Conservation (phyloP, 1,140 invertebrate species). For the Drosophila micromelanica region DNA sequence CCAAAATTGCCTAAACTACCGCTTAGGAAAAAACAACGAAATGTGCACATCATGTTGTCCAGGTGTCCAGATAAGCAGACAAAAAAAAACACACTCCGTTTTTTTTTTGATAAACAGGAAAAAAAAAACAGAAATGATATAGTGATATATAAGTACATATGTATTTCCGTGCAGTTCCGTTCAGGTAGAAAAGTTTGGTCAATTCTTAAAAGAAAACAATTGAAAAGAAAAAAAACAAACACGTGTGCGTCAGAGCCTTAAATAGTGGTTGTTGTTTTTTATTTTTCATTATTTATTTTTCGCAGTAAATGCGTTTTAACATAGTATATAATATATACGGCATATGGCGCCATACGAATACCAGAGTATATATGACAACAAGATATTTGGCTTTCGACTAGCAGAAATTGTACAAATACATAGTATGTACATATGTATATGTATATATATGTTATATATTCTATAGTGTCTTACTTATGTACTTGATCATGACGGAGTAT, state of each 20-base stretch:
- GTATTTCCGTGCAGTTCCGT: slow-evolving; percentile 2
- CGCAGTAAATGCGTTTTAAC: slow-evolving; percentile 26
- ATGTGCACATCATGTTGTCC: slow-evolving; percentile 44
- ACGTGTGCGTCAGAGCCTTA: slow-evolving; percentile 32
- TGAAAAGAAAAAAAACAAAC: slow-evolving; percentile 13
- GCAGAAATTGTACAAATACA: neutral
- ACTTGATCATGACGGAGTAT: neutral
- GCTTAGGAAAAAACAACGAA: slow-evolving; percentile 37
- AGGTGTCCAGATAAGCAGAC: slow-evolving; percentile 23
- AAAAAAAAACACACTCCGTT: too few species aligned
- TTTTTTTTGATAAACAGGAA: slow-evolving; percentile 5
- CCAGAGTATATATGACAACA: slow-evolving; percentile 11
- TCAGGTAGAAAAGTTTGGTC: slow-evolving; percentile 24
- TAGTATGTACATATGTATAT: neutral
- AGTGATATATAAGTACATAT: too few species aligned
- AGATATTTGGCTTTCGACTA: neutral
- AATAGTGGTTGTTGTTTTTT: slow-evolving; percentile 5
- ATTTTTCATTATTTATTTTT: too few species aligned
- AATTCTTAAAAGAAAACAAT: neutral
- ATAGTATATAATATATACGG: neutral
- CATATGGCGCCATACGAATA: slow-evolving; percentile 25
- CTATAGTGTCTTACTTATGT: too few species aligned
- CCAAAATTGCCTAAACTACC: slow-evolving; percentile 26
- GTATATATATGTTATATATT: neutral
- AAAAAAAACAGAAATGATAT: too few species aligned